Conservation (phyloP, 1,140 invertebrate species). For the Polyergus mexicanus region DNA sequence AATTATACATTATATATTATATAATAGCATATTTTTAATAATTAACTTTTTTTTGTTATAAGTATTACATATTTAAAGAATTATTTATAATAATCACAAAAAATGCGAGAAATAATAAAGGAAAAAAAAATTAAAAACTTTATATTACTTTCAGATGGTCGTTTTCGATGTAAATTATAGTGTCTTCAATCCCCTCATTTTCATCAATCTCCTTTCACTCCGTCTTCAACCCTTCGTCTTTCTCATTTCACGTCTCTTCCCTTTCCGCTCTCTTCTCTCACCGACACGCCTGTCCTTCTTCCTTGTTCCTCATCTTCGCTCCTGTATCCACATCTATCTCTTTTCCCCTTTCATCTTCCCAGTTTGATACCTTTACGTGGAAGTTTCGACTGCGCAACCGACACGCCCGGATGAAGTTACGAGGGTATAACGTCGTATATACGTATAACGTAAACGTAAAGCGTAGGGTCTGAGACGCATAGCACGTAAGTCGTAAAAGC, state of each 20-base stretch:
- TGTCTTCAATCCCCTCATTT: background rate
- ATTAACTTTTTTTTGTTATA: too few species aligned
- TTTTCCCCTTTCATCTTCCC: background rate
- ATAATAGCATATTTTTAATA: too few species aligned
- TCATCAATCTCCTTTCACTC: background rate
- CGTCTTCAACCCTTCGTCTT: conserved; percentile 7
- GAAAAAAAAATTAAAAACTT: background rate
- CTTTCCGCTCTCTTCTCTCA: background rate
- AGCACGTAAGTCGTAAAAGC: conserved; percentile 82
- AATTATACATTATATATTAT: too few species aligned
- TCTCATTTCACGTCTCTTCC: background rate
- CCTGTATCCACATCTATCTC: background rate
- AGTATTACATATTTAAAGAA: too few species aligned
- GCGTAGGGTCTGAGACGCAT: conserved; percentile 70
- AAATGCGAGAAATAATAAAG: background rate
- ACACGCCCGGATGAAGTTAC: conserved; percentile 76
- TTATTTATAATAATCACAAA: background rate
- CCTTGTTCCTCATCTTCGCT: background rate
- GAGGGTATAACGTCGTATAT: conserved; percentile 75
- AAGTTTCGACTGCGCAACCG: conserved; percentile 72
- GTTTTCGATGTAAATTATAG: background rate
- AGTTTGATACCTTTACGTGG: conserved; percentile 43
- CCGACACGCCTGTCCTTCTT: background rate
- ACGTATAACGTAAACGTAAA: conserved; percentile 78
- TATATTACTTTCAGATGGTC: background rate